phyloP scores from a whole-genome alignment of 1,140 invertebrate genomes.

The Rhagoletis pomonella region DNA sequence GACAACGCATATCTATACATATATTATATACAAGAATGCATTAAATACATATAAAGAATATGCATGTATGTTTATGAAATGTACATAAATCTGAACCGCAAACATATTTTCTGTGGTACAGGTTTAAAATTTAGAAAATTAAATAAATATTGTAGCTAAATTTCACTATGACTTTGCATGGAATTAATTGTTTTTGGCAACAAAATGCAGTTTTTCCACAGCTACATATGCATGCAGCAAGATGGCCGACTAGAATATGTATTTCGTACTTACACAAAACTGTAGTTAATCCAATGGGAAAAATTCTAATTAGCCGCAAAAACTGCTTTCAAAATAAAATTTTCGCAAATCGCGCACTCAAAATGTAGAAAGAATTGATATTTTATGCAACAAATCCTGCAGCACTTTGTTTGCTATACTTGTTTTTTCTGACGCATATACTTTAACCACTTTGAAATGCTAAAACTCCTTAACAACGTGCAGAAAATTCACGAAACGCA shows the following conservation, averaged over 20 bases:
- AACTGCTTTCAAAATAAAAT: neutral
- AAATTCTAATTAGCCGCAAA: neutral
- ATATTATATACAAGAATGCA: no score
- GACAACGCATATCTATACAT: no score
- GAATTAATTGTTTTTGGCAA: no score
- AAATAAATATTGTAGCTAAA: no score
- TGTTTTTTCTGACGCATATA: neutral
- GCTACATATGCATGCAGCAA: neutral
- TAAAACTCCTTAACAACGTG: neutral
- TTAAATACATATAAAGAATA: no score
- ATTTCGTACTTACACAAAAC: neutral
- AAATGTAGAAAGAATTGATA: no score
- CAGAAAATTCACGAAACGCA: neutral
- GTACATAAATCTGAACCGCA: no score
- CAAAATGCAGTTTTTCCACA: neutral
- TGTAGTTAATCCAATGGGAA: neutral
- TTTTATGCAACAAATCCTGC: constrained; percentile 26
- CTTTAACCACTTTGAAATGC: neutral
- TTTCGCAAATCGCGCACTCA: neutral
- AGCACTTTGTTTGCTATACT: neutral
- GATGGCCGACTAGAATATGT: neutral
- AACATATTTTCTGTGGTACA: no score
- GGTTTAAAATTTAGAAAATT: no score
- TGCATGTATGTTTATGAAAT: no score
- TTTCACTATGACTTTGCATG: no score